A percentile compares a stretch with the other conserved stretches of the same genome.
Evolutionary conservation across 1,140 invertebrate genomes (phyloP).

Genomic region (Dendrolimus punctatus): DNA sequence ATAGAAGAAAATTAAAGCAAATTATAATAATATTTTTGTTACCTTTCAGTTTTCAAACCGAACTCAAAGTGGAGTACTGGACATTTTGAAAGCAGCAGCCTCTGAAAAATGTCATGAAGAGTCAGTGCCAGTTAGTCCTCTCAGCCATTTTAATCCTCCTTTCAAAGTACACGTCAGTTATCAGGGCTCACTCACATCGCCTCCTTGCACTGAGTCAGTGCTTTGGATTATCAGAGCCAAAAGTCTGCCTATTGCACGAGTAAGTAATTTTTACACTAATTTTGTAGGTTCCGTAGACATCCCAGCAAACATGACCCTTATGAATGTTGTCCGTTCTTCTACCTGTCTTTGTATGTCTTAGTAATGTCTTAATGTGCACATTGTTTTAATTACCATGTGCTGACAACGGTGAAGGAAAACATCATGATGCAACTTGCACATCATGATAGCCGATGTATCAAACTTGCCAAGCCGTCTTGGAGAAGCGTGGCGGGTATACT

Average conservation of each 20-base stretch:
- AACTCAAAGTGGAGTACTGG: constrained; percentile 23
- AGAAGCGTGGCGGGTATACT: no score
- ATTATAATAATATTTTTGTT: no score
- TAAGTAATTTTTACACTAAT: constrained; percentile 15
- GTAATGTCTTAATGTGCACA: no score
- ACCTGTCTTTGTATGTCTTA: no score
- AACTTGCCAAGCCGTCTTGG: no score
- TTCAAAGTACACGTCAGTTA: constrained; percentile 41
- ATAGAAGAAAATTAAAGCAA: no score
- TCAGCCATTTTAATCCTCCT: constrained; percentile 32
- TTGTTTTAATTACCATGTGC: no score
- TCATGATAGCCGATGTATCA: no score
- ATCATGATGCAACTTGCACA: no score
- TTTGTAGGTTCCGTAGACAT: neutral
- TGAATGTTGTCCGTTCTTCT: neutral
- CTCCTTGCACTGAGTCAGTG: constrained; percentile 45
- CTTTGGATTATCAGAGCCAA: constrained; percentile 41
- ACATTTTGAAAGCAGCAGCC: constrained; percentile 14
- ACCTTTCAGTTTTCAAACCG: constrained; percentile 17
- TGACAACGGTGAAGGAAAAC: no score
- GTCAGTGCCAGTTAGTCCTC: constrained; percentile 9
- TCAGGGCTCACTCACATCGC: constrained; percentile 42
- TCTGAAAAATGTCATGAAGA: constrained; percentile 3
- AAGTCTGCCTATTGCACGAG: constrained; percentile 30
- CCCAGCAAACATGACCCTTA: neutral